phyloP scores from a whole-genome alignment of 2,113 vertebrate genomes.

The Rhabdornis inornatus region DNA sequence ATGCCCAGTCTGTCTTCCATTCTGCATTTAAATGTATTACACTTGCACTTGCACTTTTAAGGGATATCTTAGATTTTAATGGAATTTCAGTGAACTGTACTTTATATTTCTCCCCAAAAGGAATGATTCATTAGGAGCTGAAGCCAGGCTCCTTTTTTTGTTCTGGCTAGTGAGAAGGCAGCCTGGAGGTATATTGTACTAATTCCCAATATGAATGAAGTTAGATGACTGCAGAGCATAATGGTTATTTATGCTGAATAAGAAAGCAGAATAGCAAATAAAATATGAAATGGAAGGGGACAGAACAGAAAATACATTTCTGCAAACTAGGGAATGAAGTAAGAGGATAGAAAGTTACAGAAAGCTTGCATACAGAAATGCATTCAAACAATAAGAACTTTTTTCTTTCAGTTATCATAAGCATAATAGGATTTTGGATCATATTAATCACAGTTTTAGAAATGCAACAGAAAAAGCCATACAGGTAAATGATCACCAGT shows the following conservation, averaged over 20 bases:
- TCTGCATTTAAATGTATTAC: not conserved
- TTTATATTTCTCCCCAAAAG: not conserved
- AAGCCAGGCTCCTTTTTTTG: not conserved
- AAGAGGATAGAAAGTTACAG: not conserved
- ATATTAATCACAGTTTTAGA: not conserved
- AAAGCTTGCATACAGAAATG: not conserved
- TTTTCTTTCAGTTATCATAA: not conserved
- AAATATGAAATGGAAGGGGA: not conserved
- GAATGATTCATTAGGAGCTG: not conserved
- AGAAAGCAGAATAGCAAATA: not conserved
- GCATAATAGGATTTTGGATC: not conserved
- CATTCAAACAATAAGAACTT: not conserved
- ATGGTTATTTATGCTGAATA: not conserved
- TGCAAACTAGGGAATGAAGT: not conserved
- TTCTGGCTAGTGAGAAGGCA: not conserved
- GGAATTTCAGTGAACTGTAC: constrained; percentile 23
- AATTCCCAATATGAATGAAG: not conserved
- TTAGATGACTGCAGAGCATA: not conserved
- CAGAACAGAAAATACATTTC: not conserved
- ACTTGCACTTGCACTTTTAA: constrained; percentile 11
- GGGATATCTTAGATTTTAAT: constrained; percentile 11
- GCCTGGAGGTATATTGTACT: not conserved
- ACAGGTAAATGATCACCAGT: not conserved
- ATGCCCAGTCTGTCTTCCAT: not conserved
- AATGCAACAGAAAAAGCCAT: not conserved